Base-by-base conservation (phyloP, 1,140 invertebrate genomes). In the Lasaia peninsularis region DNA sequence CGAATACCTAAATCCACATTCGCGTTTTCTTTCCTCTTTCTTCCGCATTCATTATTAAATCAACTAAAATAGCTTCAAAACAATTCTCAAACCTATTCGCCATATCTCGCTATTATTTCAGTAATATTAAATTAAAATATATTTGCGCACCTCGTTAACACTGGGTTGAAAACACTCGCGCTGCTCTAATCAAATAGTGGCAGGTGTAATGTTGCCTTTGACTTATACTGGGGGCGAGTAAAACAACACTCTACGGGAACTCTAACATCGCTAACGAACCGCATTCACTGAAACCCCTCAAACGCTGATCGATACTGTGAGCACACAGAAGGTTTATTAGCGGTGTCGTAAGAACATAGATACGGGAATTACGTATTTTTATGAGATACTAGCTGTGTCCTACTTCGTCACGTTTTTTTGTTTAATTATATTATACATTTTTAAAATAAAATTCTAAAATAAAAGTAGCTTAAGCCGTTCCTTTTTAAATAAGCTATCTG, bases 281-380 rank as follows among this genome's bases (percentile, higher is more conserved):
- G 67, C 78, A 77, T 78, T 84, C 71, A 78, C 50, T 53, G 80
- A 84, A 84, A 59, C 78, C 80, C 68, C 67, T 64, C 69, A 78
- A 75, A 65, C 69, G 70, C 72, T 80, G 77, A 77, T 84, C 80
- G 71, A 84, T 84, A 80, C 59, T 37, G n/a, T n/a, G n/a, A n/a
- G n/a, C 20, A 54, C 34, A 24, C 37, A 5, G n/a, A 20, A 51
- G 31, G 21, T 53, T 20, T 53, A 35, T 35, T 40, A 40, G 5
- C 14, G 7, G 35, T 40, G 35, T 8, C 16, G 5, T 40, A 40
- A 18, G 14, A 16, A 33, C 2, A 33, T 33, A 33, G 32, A 33
- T 33, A 24, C 24, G 24, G 4, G 1, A 24, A 7, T 24, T 24
- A 24, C 1, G n/a, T n/a, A n/a, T n/a, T n/a, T n/a, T n/a, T n/a